A percentile compares a stretch with the other conserved stretches of the same genome.
Conservation (phyloP, 2,113 vertebrate species). For the Dissostichus mawsoni region DNA sequence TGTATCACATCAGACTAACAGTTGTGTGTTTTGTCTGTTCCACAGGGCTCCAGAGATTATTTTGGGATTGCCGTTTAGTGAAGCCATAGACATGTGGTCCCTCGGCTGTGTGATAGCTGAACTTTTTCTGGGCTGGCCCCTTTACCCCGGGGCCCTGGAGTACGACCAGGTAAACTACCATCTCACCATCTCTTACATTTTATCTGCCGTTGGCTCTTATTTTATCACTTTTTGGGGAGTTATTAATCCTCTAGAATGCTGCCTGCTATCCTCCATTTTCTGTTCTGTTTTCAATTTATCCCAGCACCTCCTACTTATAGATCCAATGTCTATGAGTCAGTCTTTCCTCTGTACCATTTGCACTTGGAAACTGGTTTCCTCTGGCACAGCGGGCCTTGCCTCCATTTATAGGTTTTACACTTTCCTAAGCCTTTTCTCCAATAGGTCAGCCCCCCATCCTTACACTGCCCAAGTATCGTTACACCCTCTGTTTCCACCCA, state of each 20-base stretch:
- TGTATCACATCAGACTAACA: conserved; percentile 6
- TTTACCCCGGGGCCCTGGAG: conserved; percentile 98
- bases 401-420: conserved; percentile 15
- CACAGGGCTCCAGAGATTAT: conserved; percentile 99
- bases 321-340: conserved; percentile 29
- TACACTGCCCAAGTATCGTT: background rate
- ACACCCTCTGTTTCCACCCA: conserved; percentile 28
- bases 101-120: conserved; percentile 99
- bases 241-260: background rate
- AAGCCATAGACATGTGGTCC: conserved; percentile 99
- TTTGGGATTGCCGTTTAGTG: conserved; percentile 99
- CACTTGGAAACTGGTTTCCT: conserved; percentile 26
- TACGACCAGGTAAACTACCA: conserved; percentile 95
- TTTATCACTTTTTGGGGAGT: too few relatives aligned
- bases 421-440: background rate
- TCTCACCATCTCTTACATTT: background rate
- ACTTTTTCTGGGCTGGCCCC: conserved; percentile 98
- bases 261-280: background rate
- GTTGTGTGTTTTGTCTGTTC: conserved; percentile 56
- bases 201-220: background rate
- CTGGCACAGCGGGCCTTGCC: background rate
- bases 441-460: background rate
- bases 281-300: conserved; percentile 21
- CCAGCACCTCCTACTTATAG: conserved; percentile 10
- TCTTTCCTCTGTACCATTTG: conserved; percentile 20